Conservation (phyloP, 1,140 invertebrate species). For the Drosophila nannoptera region DNA sequence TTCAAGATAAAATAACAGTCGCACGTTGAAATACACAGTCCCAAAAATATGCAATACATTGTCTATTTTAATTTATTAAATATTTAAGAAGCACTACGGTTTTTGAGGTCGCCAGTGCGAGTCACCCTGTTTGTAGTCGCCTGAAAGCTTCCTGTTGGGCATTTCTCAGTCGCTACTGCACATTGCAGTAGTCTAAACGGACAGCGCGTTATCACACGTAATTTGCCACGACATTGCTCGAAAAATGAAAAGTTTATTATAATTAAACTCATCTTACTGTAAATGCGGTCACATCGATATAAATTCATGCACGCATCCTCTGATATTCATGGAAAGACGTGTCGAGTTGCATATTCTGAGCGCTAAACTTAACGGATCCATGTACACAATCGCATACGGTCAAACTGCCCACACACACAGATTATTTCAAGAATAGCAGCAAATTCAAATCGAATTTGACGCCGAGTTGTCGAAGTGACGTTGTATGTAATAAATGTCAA, state of each 20-base stretch:
- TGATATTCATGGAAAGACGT: conserved; percentile 35
- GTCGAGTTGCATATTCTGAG: conserved; percentile 25
- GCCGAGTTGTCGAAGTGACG: conserved; percentile 65
- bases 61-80: too few species aligned
- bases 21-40: too few species aligned
- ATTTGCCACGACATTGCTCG: not conserved
- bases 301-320: too few species aligned
- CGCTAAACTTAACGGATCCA: not conserved
- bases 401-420: conserved; percentile 23
- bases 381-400: conserved; percentile 12
- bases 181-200: conserved; percentile 16
- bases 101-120: too few species aligned
- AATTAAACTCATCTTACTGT: not conserved
- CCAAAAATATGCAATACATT: too few species aligned
- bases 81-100: too few species aligned
- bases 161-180: conserved; percentile 10
- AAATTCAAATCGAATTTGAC: conserved; percentile 73
- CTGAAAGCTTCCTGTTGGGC: conserved; percentile 2
- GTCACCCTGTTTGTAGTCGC: not conserved
- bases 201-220: not conserved
- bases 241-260: not conserved
- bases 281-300: conserved; percentile 13
- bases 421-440: conserved; percentile 19
- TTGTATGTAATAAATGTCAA: conserved; percentile 70
- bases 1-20: too few species aligned